Percentiles rank a stretch among this genome's conserved stretches.
phyloP scores from a whole-genome alignment of 2,113 vertebrate genomes.

The Hippolais icterina region DNA sequence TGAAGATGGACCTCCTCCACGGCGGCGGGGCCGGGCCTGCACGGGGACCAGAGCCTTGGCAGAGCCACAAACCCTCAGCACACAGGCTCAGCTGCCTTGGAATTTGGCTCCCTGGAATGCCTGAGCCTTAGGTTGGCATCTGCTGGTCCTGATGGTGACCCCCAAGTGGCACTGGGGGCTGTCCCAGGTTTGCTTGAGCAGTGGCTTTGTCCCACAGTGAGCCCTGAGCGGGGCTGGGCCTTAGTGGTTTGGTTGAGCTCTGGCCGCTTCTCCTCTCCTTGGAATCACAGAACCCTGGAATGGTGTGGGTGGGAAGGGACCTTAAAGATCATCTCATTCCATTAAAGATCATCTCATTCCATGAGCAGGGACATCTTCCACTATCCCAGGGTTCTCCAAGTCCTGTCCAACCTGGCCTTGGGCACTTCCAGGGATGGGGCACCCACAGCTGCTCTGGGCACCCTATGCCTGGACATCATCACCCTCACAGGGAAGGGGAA shows the following conservation, averaged over 20 bases:
- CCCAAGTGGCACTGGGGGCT: accelerated
- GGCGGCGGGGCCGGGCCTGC: not conserved
- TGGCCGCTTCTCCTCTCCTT: not conserved
- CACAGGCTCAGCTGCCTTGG: not conserved
- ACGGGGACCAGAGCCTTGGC: not conserved
- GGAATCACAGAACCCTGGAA: not conserved
- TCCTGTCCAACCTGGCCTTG: accelerated
- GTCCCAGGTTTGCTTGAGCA: not conserved
- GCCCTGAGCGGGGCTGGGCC: not conserved
- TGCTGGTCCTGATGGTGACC: accelerated
- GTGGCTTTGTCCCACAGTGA: accelerated
- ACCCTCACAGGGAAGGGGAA: not conserved
- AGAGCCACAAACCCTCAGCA: not conserved
- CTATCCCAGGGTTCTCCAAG: accelerated
- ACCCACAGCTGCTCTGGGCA: not conserved
- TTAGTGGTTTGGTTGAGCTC: not conserved
- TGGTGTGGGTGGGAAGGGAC: not conserved
- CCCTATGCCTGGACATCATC: not conserved
- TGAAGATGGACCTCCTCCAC: constrained; percentile 11
- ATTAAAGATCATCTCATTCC: not conserved
- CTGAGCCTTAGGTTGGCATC: not conserved
- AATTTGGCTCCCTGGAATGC: not conserved
- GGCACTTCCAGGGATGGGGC: accelerated
- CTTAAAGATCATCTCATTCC: not conserved
- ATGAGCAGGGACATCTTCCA: not conserved